These are phyloP conservation scores for Clitarchus hookeri DNA, from an alignment of 2,888 invertebrate species.

Conservation along the genomic window DNA sequence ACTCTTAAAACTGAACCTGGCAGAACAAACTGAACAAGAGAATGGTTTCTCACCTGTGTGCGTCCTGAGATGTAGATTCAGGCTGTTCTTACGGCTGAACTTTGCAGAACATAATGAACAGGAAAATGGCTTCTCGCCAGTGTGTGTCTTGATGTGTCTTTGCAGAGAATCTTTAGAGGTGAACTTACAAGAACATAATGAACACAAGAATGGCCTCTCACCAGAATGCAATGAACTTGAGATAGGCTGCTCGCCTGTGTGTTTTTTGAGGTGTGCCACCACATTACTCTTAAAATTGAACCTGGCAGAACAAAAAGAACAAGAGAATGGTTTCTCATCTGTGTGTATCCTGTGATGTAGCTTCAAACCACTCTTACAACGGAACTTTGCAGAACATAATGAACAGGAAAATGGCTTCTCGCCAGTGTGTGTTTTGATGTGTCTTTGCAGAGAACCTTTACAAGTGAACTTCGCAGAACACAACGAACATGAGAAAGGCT, in stretches of 20 bases:
- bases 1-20: neutral
- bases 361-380: neutral
- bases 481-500: no score
- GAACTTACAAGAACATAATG: neutral
- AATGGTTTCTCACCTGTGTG: neutral
- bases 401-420: neutral
- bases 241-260: no score
- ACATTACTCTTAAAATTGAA: neutral
- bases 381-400: neutral
- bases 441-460: no score
- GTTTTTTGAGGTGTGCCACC: no score
- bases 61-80: neutral
- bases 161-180: neutral
- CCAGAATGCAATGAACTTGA: neutral
- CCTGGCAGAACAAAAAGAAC: neutral
- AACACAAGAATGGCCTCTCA: neutral
- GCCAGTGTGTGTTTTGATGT: neutral
- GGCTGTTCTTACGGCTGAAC: neutral
- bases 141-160: neutral
- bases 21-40: neutral
- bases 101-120: neutral
- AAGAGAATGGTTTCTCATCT: neutral
- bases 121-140: neutral
- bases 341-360: neutral
- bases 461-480: no score